A percentile compares a stretch with the other conserved stretches of the same genome.
Conservation (phyloP, 2,113 vertebrate genomes). For the Gobio gobio region DNA sequence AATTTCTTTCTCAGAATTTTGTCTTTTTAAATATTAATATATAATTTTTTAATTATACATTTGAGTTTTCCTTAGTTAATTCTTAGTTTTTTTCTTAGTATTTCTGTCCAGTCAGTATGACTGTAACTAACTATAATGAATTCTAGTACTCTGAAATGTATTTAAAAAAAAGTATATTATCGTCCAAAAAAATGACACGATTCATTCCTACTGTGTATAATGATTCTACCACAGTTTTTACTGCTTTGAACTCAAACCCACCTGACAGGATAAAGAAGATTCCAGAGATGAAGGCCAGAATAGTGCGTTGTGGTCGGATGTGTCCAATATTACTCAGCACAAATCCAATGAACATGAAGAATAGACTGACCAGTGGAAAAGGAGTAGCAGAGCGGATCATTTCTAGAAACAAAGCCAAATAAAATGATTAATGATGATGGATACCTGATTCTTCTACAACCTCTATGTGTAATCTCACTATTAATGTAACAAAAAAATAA, state of each 20-base stretch:
- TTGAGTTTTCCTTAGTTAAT: background rate
- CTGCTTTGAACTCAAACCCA: slow-evolving; percentile 52
- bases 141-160: background rate
- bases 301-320: slow-evolving; percentile 77
- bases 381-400: slow-evolving; percentile 97
- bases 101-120: background rate
- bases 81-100: background rate
- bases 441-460: background rate
- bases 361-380: slow-evolving; percentile 94
- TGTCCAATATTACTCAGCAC: slow-evolving; percentile 95
- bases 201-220: background rate
- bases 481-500: background rate
- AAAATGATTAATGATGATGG: slow-evolving; percentile 6
- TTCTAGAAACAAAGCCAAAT: slow-evolving; percentile 72
- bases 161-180: background rate
- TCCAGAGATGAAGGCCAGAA: slow-evolving; percentile 86
- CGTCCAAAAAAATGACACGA: background rate
- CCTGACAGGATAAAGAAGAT: slow-evolving; percentile 98
- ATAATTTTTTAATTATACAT: no score
- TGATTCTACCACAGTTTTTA: background rate
- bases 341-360: slow-evolving; percentile 98
- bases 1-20: no score
- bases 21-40: no score
- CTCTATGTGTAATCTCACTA: background rate
- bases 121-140: background rate